Conservation (phyloP, 2,888 invertebrate genomes). For the Aproaerema taeniolella region DNA sequence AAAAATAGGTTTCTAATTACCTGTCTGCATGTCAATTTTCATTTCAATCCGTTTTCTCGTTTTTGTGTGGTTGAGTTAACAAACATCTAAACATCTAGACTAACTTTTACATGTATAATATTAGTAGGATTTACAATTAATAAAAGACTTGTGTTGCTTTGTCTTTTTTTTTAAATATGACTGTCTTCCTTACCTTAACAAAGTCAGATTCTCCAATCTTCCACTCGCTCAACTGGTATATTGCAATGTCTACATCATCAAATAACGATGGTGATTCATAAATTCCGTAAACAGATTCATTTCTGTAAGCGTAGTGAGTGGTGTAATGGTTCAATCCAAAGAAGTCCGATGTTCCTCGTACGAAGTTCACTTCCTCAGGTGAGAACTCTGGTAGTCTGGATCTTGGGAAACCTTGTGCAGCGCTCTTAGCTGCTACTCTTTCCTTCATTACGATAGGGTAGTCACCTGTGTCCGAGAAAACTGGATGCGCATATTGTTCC, state of each 20-base stretch:
- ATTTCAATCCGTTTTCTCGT: too few relatives aligned
- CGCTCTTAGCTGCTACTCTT: conserved; percentile 72
- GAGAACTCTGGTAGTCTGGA: conserved; percentile 79
- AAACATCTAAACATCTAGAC: too few relatives aligned
- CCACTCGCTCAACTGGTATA: conserved; percentile 23
- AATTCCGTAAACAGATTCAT: conserved; percentile 27
- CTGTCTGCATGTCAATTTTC: too few relatives aligned
- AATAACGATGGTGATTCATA: conserved; percentile 29
- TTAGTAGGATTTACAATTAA: too few relatives aligned
- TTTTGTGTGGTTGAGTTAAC: too few relatives aligned
- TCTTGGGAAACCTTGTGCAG: conserved; percentile 68
- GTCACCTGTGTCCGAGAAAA: conserved; percentile 77
- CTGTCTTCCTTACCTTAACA: conserved; percentile 18
- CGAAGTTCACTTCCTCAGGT: conserved; percentile 74
- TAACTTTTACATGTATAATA: too few relatives aligned
- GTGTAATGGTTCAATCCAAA: conserved; percentile 84
- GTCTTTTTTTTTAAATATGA: too few relatives aligned
- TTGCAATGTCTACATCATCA: conserved; percentile 29
- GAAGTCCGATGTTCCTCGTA: conserved; percentile 79
- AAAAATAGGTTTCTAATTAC: too few relatives aligned
- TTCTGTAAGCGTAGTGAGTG: conserved; percentile 51
- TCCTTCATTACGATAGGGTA: conserved; percentile 79
- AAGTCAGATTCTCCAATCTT: conserved; percentile 19
- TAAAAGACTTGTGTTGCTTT: too few relatives aligned
- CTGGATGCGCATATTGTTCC: conserved; percentile 78